Evolutionary conservation across 2,888 invertebrate species (phyloP).

Genomic region (Tenthredo mesomela): DNA sequence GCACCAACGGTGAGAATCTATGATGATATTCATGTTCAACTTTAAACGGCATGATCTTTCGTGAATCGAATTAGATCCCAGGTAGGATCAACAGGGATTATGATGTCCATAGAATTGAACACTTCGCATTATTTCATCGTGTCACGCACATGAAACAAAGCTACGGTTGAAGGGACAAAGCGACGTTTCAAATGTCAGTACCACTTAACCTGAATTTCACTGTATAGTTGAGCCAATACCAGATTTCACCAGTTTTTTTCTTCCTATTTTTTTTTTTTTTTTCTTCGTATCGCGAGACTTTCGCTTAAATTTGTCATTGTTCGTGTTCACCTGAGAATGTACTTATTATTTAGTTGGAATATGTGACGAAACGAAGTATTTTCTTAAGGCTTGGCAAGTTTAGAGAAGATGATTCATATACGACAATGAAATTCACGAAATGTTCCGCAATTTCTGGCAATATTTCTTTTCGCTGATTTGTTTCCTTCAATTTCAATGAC

Average conservation of each 20-base stretch:
- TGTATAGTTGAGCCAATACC: conserved; percentile 45
- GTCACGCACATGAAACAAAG: conserved; percentile 46
- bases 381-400: conserved; percentile 33
- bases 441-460: conserved; percentile 29
- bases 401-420: conserved; percentile 23
- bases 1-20: not conserved
- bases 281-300: conserved; percentile 17
- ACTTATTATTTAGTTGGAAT: conserved; percentile 33
- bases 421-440: conserved; percentile 6
- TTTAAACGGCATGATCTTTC: not conserved
- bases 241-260: conserved; percentile 28
- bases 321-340: conserved; percentile 18
- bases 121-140: conserved; percentile 41
- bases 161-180: conserved; percentile 29
- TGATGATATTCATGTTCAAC: not conserved
- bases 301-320: conserved; percentile 45
- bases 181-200: conserved; percentile 39
- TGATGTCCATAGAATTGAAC: conserved; percentile 32
- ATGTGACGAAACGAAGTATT: conserved; percentile 19
- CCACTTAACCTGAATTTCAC: conserved; percentile 50
- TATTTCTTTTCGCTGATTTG: conserved; percentile 17
- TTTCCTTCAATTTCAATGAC: conserved; percentile 42
- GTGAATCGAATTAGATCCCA: not conserved
- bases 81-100: conserved; percentile 1
- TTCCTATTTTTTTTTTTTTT: not conserved